A percentile compares a stretch with the other conserved stretches of the same genome.
Evolutionary conservation across 2,888 invertebrate genomes (phyloP).

Genomic region (Drosophila cognata): DNA sequence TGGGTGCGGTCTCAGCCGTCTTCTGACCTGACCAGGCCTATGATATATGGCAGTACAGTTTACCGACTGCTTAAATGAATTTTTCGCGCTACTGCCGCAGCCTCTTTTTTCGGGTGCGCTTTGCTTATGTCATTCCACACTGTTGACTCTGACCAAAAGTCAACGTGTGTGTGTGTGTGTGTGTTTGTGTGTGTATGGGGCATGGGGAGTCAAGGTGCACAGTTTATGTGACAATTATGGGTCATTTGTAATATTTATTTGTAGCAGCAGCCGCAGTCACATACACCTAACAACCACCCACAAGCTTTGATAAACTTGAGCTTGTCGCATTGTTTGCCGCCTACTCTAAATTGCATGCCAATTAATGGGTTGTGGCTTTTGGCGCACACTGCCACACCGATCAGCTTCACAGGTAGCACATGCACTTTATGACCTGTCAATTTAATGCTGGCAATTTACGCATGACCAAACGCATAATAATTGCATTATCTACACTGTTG

Average conservation of each 20-base stretch:
- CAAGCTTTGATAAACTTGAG: constrained; percentile 40
- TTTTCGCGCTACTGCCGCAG: constrained; percentile 62
- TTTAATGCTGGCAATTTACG: constrained; percentile 3
- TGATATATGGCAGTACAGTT: constrained; percentile 74
- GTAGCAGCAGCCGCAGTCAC: constrained; percentile 22
- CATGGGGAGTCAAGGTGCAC: constrained; percentile 6
- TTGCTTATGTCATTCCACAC: constrained; percentile 56
- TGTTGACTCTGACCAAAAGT: constrained; percentile 79
- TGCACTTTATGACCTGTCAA: constrained; percentile 19
- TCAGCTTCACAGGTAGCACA: constrained; percentile 4
- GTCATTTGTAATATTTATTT: constrained; percentile 63
- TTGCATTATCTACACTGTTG: constrained; percentile 28
- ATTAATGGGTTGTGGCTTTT: constrained; percentile 39
- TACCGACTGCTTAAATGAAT: constrained; percentile 80
- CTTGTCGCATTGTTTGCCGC: constrained; percentile 7
- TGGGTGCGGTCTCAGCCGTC: constrained; percentile 12
- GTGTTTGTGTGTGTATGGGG: background rate
- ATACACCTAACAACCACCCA: background rate
- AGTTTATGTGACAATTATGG: constrained; percentile 74
- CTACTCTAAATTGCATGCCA: constrained; percentile 28
- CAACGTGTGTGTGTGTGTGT: constrained; percentile 29
- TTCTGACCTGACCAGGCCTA: constrained; percentile 32
- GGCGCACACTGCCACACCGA: constrained; percentile 5
- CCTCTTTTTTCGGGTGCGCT: constrained; percentile 3
- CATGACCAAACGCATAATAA: constrained; percentile 24